Base-by-base conservation (phyloP, 2,797 vertebrate species). In the Staurois parvus region DNA sequence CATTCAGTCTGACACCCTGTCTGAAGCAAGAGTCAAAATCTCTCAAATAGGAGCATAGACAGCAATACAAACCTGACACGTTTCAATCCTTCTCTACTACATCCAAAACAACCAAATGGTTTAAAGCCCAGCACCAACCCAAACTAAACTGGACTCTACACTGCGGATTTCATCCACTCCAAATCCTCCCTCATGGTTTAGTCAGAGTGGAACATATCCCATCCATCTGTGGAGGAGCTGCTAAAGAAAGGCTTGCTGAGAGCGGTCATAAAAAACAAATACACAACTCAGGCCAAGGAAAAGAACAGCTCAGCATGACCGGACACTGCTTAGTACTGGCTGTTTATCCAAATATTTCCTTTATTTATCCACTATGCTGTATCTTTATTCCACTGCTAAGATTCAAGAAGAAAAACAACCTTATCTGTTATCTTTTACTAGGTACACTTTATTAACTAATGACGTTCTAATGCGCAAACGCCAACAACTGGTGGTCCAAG, bases 221-320 rank as follows among this genome's bases (percentile, higher is more conserved):
- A 67, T 62, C 32, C 13, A 52, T 52, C 48, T 48, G 42, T 17
- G 34, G 45, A 82, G 73, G 30, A 59, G 72, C 64, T 24, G 9
- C 40, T 77, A 66, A n/a, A 59, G 29, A 48, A 42, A 15, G 48
- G 19, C 67, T 7, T 76, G 70, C 78, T 34, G 85, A 72, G 64
- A 64, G 59, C 64, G 19, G 42, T 76, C 77, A 81, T 32, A 86
- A 80, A 75, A 17, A 70, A 85, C 72, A 86, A 86, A 64, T 77
- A 34, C n/a, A 26, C 32, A 17, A 3, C 40, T 37, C 42, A 75
- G 40, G 68, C 72, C 84, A 81, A 76, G 48, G 45, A 76, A 77
- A 82, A 76, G 84, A 29, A 48, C 1, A 40, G 42, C 85, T 86
- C 85, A 86, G 85, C 85, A 77, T 45, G 85, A 86, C 85, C 79